A percentile compares a stretch with the other conserved stretches of the same genome.
These are phyloP conservation scores for Sthenelais limicola DNA, from an alignment of 2,888 invertebrate species.

Conservation along the genomic window DNA sequence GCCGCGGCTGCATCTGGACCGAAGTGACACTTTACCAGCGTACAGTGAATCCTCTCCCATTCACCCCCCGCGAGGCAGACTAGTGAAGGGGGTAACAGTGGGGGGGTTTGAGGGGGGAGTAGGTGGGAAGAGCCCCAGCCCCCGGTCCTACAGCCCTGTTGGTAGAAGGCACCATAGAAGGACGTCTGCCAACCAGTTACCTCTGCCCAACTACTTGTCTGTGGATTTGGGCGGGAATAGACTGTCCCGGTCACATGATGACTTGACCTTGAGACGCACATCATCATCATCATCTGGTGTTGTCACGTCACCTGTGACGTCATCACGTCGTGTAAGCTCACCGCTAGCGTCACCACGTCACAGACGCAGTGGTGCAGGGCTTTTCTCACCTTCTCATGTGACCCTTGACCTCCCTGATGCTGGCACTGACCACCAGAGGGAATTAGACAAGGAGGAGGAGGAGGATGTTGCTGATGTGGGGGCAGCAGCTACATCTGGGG, in stretches of 20 bases:
- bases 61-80: not conserved
- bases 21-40: not conserved
- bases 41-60: not conserved
- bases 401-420: not conserved
- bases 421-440: not conserved
- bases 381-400: not conserved
- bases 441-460: not conserved
- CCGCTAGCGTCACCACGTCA: not conserved
- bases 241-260: constrained; percentile 20
- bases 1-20: not conserved
- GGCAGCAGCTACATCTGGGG: too few relatives aligned
- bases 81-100: not conserved
- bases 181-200: constrained; percentile 6
- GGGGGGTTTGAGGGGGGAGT: constrained; percentile 7
- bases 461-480: not conserved
- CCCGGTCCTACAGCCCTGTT: not conserved
- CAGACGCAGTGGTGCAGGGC: not conserved
- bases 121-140: not conserved
- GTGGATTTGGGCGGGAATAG: constrained; percentile 2
- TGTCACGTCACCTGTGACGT: too few relatives aligned
- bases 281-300: too few relatives aligned
- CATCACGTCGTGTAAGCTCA: too few relatives aligned
- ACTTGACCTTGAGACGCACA: not conserved
- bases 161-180: not conserved
- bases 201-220: not conserved